phyloP scores from a whole-genome alignment of 2,888 invertebrate species.

The Andrena minutula region DNA sequence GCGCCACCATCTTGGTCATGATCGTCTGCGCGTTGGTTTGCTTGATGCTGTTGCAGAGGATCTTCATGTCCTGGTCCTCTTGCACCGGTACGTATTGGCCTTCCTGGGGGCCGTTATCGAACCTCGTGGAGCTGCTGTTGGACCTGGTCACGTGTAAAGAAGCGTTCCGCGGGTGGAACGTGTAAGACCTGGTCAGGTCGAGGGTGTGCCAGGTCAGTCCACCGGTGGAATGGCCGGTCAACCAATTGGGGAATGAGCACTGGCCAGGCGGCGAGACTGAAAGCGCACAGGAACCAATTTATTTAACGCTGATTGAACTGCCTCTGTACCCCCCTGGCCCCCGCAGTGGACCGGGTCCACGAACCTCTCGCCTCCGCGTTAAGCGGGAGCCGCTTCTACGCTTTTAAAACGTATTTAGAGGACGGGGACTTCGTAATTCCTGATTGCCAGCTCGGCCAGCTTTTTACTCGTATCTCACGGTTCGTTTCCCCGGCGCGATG shows the following conservation, averaged over 20 bases:
- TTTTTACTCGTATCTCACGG: slow-evolving; percentile 15
- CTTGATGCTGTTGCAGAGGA: slow-evolving; percentile 82
- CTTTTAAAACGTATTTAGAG: slow-evolving; percentile 39
- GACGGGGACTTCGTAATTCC: slow-evolving; percentile 9
- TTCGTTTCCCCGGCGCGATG: slow-evolving; percentile 28
- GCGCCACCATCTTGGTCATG: slow-evolving; percentile 88
- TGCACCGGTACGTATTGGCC: slow-evolving; percentile 80
- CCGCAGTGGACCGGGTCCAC: neutral
- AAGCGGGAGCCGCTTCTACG: neutral
- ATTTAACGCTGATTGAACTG: slow-evolving; percentile 46
- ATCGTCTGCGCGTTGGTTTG: slow-evolving; percentile 84
- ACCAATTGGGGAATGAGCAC: slow-evolving; percentile 95
- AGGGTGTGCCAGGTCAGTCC: slow-evolving; percentile 92
- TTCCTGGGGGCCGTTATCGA: slow-evolving; percentile 77
- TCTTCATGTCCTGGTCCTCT: slow-evolving; percentile 83
- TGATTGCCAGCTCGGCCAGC: slow-evolving; percentile 10
- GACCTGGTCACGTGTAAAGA: slow-evolving; percentile 89
- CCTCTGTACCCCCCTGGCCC: neutral
- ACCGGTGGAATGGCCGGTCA: slow-evolving; percentile 89
- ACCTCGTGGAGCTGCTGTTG: slow-evolving; percentile 79
- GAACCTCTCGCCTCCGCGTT: neutral
- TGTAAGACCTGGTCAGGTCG: slow-evolving; percentile 94
- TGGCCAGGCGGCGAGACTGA: slow-evolving; percentile 90
- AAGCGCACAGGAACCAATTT: slow-evolving; percentile 74
- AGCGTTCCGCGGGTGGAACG: slow-evolving; percentile 93